Conservation (phyloP, 53 echinoderm and acorn worm genomes). For the Luidia sarsii region DNA sequence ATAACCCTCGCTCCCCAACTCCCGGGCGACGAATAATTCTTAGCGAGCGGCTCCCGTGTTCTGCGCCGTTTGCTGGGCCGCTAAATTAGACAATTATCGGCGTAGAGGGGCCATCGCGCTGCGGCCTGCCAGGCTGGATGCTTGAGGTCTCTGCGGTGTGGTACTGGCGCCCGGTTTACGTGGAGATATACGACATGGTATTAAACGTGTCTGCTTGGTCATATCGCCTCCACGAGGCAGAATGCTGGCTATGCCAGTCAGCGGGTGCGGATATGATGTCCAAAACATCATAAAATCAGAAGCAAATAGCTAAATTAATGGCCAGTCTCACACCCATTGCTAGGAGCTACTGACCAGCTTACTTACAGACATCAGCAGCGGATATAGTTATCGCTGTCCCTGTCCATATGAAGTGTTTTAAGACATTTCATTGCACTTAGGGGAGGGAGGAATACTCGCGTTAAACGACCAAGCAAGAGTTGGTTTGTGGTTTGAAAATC, state of each 20-base stretch:
- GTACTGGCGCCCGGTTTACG: slow-evolving; percentile 52
- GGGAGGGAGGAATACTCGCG: too few species aligned
- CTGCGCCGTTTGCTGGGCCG: slow-evolving; percentile 14
- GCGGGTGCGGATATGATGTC: slow-evolving; percentile 8
- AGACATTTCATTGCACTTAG: too few species aligned
- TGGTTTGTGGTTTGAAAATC: background rate
- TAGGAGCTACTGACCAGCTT: too few species aligned
- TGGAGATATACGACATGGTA: slow-evolving; percentile 56
- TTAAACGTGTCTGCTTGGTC: slow-evolving; percentile 43
- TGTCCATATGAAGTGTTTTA: too few species aligned
- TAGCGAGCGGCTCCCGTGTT: slow-evolving; percentile 41
- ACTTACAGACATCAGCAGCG: too few species aligned
- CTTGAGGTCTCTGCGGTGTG: slow-evolving; percentile 34
- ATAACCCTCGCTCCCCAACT: slow-evolving; percentile 11
- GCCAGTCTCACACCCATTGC: slow-evolving; percentile 20
- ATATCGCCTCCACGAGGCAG: background rate
- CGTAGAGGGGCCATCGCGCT: slow-evolving; percentile 44
- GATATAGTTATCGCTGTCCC: too few species aligned
- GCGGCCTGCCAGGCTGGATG: slow-evolving; percentile 33
- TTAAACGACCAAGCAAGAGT: too few species aligned
- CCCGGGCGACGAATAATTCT: slow-evolving; percentile 55
- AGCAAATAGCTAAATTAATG: slow-evolving; percentile 4
- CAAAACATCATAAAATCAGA: background rate
- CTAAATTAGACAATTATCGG: slow-evolving; percentile 63
- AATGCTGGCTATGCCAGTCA: slow-evolving; percentile 45